These are phyloP conservation scores for Pristionchus exspectatus DNA, from an alignment of 2,888 invertebrate species.

Conservation along the genomic window DNA sequence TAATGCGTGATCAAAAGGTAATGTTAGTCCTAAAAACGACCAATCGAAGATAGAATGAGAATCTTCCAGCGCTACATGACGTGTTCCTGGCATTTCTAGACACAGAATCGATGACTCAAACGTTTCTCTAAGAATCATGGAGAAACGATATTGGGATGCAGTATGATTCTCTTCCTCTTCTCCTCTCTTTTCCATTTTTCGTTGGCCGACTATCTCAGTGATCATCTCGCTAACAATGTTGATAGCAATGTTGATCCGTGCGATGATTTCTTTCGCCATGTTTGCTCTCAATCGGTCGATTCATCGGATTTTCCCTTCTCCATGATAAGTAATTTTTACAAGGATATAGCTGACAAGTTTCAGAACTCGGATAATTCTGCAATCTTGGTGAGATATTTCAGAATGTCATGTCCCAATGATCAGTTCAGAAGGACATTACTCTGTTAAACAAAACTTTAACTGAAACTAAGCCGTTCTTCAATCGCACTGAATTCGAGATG, in stretches of 20 bases:
- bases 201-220: neutral
- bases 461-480: neutral
- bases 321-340: neutral
- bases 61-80: neutral
- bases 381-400: neutral
- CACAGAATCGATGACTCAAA: neutral
- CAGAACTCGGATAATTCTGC: neutral
- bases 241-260: neutral
- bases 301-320: neutral
- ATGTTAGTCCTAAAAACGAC: too few species aligned
- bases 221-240: conserved; percentile 4
- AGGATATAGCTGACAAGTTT: neutral
- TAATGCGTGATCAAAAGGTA: too few species aligned
- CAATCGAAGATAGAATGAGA: too few species aligned
- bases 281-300: neutral
- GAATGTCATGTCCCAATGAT: neutral
- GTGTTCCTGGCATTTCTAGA: neutral
- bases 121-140: neutral
- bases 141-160: neutral
- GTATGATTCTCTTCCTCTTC: neutral
- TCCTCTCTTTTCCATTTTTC: neutral
- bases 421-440: neutral
- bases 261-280: neutral
- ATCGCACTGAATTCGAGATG: neutral
- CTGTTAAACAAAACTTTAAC: neutral